A percentile compares a stretch with the other conserved stretches of the same genome.
phyloP scores from a whole-genome alignment of 2,888 invertebrate species.

The Andrena camellia region DNA sequence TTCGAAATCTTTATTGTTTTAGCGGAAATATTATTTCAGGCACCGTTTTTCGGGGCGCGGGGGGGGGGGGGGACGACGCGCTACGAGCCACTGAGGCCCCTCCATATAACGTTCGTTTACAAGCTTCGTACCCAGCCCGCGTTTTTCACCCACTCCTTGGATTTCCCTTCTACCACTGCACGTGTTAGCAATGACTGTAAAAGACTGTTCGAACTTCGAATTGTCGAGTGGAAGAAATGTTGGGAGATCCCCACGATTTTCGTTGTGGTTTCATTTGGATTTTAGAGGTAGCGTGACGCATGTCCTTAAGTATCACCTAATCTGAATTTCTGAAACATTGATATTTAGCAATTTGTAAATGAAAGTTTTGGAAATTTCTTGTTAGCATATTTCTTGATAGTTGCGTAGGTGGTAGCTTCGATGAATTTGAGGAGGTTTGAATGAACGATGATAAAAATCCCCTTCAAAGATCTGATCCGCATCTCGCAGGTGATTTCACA shows the following conservation, averaged over 20 bases:
- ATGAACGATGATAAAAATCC: too few relatives aligned
- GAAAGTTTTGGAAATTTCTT: too few relatives aligned
- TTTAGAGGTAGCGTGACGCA: too few relatives aligned
- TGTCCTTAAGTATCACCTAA: too few relatives aligned
- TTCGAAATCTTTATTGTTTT: constrained; percentile 74
- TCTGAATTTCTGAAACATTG: too few relatives aligned
- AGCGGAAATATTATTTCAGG: constrained; percentile 72
- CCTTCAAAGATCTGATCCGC: too few relatives aligned
- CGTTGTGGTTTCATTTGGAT: too few relatives aligned
- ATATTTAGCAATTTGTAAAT: too few relatives aligned
- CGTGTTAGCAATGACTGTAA: not conserved
- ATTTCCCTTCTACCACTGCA: not conserved
- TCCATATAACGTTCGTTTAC: not conserved
- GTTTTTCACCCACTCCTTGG: constrained; percentile 18
- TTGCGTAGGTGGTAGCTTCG: too few relatives aligned
- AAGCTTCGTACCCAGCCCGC: not conserved
- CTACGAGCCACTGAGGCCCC: not conserved
- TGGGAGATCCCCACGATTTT: not conserved
- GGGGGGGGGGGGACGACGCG: not conserved
- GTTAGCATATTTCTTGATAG: too few relatives aligned
- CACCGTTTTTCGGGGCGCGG: constrained; percentile 16
- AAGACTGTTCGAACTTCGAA: not conserved
- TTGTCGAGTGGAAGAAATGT: not conserved
- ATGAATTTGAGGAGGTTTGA: too few relatives aligned
- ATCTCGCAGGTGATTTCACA: too few relatives aligned